Conservation (phyloP, 1,140 invertebrate species). For the Sminthurinus signatus region DNA sequence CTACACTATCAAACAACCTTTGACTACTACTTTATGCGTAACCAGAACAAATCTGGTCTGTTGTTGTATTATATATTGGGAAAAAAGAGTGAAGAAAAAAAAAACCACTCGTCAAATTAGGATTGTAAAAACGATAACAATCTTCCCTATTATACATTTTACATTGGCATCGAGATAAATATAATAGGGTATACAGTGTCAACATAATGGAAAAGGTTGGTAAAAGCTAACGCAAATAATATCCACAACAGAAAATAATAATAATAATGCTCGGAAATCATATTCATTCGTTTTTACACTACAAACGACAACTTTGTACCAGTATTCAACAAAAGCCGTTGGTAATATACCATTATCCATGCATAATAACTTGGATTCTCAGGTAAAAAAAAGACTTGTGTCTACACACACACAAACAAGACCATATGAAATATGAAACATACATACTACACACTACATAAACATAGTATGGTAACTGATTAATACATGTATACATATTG, state of each 20-base stretch:
- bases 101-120: conserved; percentile 17
- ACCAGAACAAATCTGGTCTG: not conserved
- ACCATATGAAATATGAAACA: too few species aligned
- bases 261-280: not conserved
- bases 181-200: conserved; percentile 4
- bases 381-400: not conserved
- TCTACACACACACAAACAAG: not conserved
- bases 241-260: conserved; percentile 3
- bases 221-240: conserved; percentile 9
- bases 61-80: not conserved
- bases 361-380: too few species aligned
- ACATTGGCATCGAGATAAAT: not conserved
- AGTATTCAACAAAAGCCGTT: not conserved
- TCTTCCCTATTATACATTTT: not conserved
- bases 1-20: too few species aligned
- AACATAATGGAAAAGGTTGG: conserved; percentile 5
- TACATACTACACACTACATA: too few species aligned
- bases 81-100: not conserved
- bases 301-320: not conserved
- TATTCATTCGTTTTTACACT: not conserved
- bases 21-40: too few species aligned
- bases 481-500: too few species aligned
- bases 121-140: conserved; percentile 9
- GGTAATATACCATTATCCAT: not conserved
- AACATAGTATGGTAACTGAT: too few species aligned